Evolutionary conservation across 2,797 vertebrate species (phyloP).

Genomic region (Phalanger gymnotis): DNA sequence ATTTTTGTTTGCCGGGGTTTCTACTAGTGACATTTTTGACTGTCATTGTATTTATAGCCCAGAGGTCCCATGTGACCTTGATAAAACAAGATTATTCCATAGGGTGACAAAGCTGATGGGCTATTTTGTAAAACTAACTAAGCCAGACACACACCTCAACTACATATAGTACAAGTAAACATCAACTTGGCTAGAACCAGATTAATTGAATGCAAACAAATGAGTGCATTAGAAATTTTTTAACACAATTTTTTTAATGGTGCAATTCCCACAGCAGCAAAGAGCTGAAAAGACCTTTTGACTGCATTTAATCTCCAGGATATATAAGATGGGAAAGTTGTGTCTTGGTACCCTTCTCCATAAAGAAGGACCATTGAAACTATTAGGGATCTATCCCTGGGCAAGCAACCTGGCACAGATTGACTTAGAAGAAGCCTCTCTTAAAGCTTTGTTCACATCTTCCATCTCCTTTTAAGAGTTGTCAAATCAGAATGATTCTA

Average conservation of each 20-base stretch:
- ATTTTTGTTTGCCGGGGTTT: conserved; percentile 46
- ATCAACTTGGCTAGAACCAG: conserved; percentile 69
- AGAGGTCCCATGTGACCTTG: conserved; percentile 72
- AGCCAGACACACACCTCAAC: conserved; percentile 65
- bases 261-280: conserved; percentile 69
- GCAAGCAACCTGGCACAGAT: conserved; percentile 73
- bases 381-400: conserved; percentile 66
- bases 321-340: conserved; percentile 73
- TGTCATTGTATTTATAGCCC: conserved; percentile 31
- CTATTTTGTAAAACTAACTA: conserved; percentile 70
- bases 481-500: background rate
- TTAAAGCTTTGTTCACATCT: conserved; percentile 63
- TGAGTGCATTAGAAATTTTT: conserved; percentile 76
- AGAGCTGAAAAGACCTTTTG: conserved; percentile 76
- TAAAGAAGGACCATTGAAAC: conserved; percentile 73
- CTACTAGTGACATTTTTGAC: conserved; percentile 47
- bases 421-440: conserved; percentile 64
- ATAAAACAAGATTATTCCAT: conserved; percentile 74
- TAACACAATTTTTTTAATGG: conserved; percentile 59
- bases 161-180: conserved; percentile 61
- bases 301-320: conserved; percentile 79
- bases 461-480: conserved; percentile 19
- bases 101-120: conserved; percentile 63
- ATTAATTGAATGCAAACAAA: conserved; percentile 77
- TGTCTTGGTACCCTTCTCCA: conserved; percentile 73